These are phyloP conservation scores for Lutraria lutraria DNA, from an alignment of 2,888 invertebrate genomes.

Conservation along the genomic window DNA sequence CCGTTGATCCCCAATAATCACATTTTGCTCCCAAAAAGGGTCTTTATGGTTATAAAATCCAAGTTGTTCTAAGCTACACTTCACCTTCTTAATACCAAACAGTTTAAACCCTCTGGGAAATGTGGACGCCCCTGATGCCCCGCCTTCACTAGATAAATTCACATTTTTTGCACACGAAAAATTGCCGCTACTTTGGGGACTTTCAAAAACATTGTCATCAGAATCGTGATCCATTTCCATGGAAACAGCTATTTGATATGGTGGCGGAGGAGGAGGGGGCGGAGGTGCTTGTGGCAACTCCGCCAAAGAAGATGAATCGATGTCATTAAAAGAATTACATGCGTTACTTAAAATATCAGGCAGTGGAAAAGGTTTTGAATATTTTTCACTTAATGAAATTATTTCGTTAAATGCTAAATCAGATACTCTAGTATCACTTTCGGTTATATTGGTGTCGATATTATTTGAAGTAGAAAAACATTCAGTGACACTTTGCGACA, in stretches of 20 bases:
- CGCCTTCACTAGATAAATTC: slow-evolving; percentile 69
- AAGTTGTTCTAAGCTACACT: slow-evolving; percentile 81
- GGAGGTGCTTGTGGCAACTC: slow-evolving; percentile 76
- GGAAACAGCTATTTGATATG: slow-evolving; percentile 55
- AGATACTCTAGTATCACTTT: slow-evolving; percentile 38
- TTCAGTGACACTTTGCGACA: slow-evolving; percentile 51
- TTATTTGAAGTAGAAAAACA: slow-evolving; percentile 25
- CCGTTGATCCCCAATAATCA: slow-evolving; percentile 73
- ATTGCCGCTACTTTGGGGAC: slow-evolving; percentile 50
- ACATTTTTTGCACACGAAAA: slow-evolving; percentile 47
- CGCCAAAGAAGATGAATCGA: slow-evolving; percentile 72
- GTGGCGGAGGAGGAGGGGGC: slow-evolving; percentile 75
- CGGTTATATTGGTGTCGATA: neutral
- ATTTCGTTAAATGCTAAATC: slow-evolving; percentile 43
- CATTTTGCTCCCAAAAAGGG: slow-evolving; percentile 83
- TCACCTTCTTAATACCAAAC: slow-evolving; percentile 78
- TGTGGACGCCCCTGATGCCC: slow-evolving; percentile 71
- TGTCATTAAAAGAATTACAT: slow-evolving; percentile 59
- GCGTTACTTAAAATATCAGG: slow-evolving; percentile 48
- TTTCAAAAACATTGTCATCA: slow-evolving; percentile 76
- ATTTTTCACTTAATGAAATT: slow-evolving; percentile 42
- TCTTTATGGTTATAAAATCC: slow-evolving; percentile 82
- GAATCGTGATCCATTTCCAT: slow-evolving; percentile 59
- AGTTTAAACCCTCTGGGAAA: slow-evolving; percentile 76
- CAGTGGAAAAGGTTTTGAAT: slow-evolving; percentile 58